phyloP scores from a whole-genome alignment of 2,888 invertebrate species.

The Acleris cristana region DNA sequence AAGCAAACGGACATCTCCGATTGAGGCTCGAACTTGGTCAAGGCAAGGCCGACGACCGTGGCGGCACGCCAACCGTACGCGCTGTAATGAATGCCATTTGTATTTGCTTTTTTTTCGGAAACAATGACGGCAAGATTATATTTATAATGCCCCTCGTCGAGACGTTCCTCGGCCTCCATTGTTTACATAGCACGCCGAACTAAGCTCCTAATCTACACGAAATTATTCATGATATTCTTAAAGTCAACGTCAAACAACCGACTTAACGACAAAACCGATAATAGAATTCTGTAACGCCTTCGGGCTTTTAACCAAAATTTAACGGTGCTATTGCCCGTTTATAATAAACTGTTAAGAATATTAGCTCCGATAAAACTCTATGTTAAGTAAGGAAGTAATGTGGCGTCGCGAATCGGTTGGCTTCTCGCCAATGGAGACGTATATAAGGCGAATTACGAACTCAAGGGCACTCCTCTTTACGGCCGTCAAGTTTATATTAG shows the following conservation, averaged over 20 bases:
- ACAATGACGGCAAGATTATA: slow-evolving; percentile 54
- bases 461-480: slow-evolving; percentile 68
- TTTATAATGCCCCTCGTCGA: slow-evolving; percentile 44
- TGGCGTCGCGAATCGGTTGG: slow-evolving; percentile 65
- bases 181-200: neutral
- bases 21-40: slow-evolving; percentile 74
- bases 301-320: neutral
- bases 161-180: neutral
- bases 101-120: slow-evolving; percentile 66
- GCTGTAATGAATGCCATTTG: slow-evolving; percentile 65
- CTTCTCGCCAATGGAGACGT: slow-evolving; percentile 61
- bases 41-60: slow-evolving; percentile 77
- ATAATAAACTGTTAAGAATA: slow-evolving; percentile 26
- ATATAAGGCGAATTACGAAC: slow-evolving; percentile 52
- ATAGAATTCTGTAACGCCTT: neutral
- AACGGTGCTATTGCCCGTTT: neutral
- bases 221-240: slow-evolving; percentile 7
- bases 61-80: slow-evolving; percentile 70
- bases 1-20: slow-evolving; percentile 60
- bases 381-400: slow-evolving; percentile 59
- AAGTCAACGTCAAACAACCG: slow-evolving; percentile 3
- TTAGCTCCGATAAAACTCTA: slow-evolving; percentile 47
- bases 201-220: slow-evolving; percentile 2
- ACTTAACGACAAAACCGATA: neutral
- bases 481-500: slow-evolving; percentile 51